Evolutionary conservation across 2,888 invertebrate species (phyloP).

Genomic region (Parthenolecanium corni): DNA sequence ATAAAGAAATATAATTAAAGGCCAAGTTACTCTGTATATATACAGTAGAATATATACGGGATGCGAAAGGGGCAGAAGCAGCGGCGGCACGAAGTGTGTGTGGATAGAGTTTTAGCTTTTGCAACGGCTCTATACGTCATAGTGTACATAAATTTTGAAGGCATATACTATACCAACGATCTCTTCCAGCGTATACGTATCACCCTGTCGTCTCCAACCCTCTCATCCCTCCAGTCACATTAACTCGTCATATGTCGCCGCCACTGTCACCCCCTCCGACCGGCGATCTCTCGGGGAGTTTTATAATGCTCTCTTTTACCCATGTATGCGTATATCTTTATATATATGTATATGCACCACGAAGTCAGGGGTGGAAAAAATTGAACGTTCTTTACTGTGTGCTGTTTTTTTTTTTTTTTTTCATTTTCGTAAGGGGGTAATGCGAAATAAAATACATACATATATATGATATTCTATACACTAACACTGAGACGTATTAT

Average conservation of each 20-base stretch:
- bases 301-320: slow-evolving; percentile 12
- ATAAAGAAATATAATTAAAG: slow-evolving; percentile 30
- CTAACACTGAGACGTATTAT: neutral
- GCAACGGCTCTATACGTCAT: slow-evolving; percentile 27
- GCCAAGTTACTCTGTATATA: slow-evolving; percentile 28
- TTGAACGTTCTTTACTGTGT: too few relatives aligned
- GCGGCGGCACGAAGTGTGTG: slow-evolving; percentile 4
- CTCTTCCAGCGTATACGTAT: neutral
- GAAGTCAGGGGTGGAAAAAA: slow-evolving; percentile 25
- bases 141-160: slow-evolving; percentile 29
- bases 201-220: neutral
- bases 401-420: slow-evolving; percentile 10
- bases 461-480: neutral
- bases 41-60: too few relatives aligned
- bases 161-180: neutral
- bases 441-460: slow-evolving; percentile 18
- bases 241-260: too few relatives aligned
- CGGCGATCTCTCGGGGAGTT: slow-evolving; percentile 24
- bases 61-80: too few relatives aligned
- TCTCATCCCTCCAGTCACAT: neutral
- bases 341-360: slow-evolving; percentile 2
- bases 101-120: slow-evolving; percentile 19
- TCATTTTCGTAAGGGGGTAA: slow-evolving; percentile 6
- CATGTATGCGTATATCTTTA: too few relatives aligned
- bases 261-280: neutral